These are phyloP conservation scores for Ascaphus truei DNA, from an alignment of 2,113 vertebrate genomes.

Conservation along the genomic window DNA sequence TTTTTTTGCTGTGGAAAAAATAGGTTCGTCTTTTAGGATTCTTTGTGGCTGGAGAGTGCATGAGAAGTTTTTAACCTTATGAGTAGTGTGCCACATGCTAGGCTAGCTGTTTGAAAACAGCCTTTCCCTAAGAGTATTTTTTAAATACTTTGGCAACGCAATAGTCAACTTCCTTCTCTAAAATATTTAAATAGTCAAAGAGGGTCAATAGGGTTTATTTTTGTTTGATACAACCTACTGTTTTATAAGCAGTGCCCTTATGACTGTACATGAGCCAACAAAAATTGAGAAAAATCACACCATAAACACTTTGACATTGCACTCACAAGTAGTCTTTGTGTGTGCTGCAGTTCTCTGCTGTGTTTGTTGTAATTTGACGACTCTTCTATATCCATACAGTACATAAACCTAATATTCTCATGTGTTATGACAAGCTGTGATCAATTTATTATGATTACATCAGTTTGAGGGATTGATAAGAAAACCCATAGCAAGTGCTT, in stretches of 20 bases:
- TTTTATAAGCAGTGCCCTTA: neutral
- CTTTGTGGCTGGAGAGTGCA: constrained; percentile 1
- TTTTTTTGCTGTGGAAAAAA: neutral
- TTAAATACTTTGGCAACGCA: neutral
- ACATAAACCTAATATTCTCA: too few relatives aligned
- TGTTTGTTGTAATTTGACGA: neutral
- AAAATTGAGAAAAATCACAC: neutral
- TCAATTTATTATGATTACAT: too few relatives aligned
- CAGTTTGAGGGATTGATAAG: too few relatives aligned
- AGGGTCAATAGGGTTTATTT: neutral
- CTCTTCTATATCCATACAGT: neutral
- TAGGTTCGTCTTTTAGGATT: constrained; percentile 1
- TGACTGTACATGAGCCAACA: neutral
- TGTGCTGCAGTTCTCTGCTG: neutral
- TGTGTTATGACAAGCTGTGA: too few relatives aligned
- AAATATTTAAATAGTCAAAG: neutral
- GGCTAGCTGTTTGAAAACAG: neutral
- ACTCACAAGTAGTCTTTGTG: too few relatives aligned
- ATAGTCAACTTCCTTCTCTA: neutral
- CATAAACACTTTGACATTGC: neutral
- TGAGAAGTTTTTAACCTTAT: neutral
- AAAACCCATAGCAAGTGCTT: too few relatives aligned
- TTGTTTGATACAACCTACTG: neutral
- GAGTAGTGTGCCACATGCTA: neutral
- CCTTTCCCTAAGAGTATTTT: neutral